Evolutionary conservation across 2,113 vertebrate genomes (phyloP).

Genomic region (Halcyon malimbica): DNA sequence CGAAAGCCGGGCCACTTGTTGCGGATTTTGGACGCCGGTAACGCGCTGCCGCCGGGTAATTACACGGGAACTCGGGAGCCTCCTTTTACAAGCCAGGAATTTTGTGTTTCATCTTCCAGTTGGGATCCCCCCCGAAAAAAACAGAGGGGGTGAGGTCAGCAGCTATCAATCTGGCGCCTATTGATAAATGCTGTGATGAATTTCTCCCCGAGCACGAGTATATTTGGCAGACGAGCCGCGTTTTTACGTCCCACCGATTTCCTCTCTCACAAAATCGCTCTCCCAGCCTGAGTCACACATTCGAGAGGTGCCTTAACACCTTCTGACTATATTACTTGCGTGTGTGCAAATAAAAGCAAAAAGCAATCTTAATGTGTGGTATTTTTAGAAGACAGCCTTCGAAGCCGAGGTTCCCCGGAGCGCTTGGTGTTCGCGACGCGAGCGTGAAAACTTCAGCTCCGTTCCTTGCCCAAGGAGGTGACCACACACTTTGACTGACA

Average conservation of each 20-base stretch:
- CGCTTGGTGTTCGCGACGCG: accelerated
- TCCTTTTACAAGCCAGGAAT: background rate
- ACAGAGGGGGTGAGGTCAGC: background rate
- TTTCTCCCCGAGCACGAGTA: accelerated
- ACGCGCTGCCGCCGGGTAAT: background rate
- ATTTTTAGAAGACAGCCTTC: background rate
- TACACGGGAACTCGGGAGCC: accelerated
- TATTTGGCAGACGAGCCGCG: accelerated
- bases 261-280: accelerated
- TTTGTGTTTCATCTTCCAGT: background rate
- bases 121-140: background rate
- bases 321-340: background rate
- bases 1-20: background rate
- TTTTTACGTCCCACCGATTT: accelerated
- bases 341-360: background rate
- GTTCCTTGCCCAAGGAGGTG: accelerated
- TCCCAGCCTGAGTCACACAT: background rate
- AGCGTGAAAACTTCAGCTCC: background rate
- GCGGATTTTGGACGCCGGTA: background rate
- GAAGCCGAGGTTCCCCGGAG: background rate
- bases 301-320: background rate
- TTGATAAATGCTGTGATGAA: accelerated
- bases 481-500: background rate
- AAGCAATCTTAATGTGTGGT: accelerated
- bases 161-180: accelerated